A percentile compares a stretch with the other conserved stretches of the same genome.
phyloP scores from a whole-genome alignment of 2,797 vertebrate species.

The Poeciliopsis infans region DNA sequence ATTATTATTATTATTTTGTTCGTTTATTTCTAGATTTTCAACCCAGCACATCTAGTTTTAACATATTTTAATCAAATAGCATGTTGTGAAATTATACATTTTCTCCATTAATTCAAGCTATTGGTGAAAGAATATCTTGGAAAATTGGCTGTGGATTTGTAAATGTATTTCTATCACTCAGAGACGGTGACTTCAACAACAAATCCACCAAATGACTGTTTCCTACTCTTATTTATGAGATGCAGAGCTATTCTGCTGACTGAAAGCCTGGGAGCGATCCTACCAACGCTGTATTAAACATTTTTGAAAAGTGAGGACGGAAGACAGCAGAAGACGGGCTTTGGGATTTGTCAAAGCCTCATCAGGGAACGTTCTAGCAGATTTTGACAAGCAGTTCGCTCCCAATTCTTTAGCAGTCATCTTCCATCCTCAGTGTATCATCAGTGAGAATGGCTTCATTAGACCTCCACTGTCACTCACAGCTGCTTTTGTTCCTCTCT shows the following conservation, averaged over 20 bases:
- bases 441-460: not conserved
- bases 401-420: not conserved
- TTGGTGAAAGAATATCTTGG: no score
- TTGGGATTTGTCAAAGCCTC: constrained; percentile 16
- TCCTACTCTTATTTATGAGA: not conserved
- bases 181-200: not conserved
- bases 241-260: constrained; percentile 2
- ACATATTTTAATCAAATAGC: no score
- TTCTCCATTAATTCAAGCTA: no score
- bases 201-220: not conserved
- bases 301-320: constrained; percentile 15
- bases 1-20: not conserved
- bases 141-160: not conserved
- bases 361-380: not conserved
- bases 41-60: no score
- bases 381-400: not conserved
- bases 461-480: constrained; percentile 2
- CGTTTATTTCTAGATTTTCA: no score
- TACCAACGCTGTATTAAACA: constrained; percentile 16
- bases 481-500: not conserved
- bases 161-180: not conserved
- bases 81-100: no score
- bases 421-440: not conserved
- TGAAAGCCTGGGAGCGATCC: constrained; percentile 6
- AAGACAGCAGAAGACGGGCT: not conserved